Conservation (phyloP, 2,888 invertebrate species). For the Hemistola chrysoprasaria region DNA sequence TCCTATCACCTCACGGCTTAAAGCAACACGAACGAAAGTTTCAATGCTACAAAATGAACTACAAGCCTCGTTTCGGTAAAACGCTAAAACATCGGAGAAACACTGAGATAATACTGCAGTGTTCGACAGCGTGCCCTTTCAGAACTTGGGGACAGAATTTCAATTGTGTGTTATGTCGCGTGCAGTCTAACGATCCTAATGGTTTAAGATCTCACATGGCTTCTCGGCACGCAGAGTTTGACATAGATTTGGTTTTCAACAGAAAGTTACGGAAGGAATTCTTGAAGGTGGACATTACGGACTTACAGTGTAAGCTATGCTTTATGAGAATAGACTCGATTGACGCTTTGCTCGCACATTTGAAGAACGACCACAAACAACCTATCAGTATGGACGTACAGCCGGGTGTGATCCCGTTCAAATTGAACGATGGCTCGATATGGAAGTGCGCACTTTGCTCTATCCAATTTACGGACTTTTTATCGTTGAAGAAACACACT, state of each 20-base stretch:
- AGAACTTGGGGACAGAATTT: conserved; percentile 75
- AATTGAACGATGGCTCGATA: conserved; percentile 62
- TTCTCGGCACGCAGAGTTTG: conserved; percentile 64
- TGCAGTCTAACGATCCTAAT: conserved; percentile 71
- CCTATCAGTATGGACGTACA: conserved; percentile 68
- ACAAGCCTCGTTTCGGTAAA: conserved; percentile 70
- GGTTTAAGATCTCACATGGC: conserved; percentile 70
- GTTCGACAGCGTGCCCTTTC: conserved; percentile 71
- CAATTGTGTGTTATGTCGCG: conserved; percentile 69
- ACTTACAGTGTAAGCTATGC: conserved; percentile 71
- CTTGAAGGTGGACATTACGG: conserved; percentile 70
- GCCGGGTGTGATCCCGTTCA: conserved; percentile 70
- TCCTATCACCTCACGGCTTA: conserved; percentile 66
- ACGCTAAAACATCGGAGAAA: conserved; percentile 68
- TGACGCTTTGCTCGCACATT: conserved; percentile 61
- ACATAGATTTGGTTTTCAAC: conserved; percentile 66
- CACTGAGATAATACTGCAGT: conserved; percentile 71
- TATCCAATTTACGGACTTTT: conserved; percentile 66
- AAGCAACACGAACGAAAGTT: conserved; percentile 69
- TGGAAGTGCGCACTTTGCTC: conserved; percentile 74
- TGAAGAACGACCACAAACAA: conserved; percentile 72
- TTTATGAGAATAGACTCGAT: conserved; percentile 63
- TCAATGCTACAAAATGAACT: conserved; percentile 68
- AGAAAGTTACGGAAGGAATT: conserved; percentile 70
- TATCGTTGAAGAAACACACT: conserved; percentile 67